Evolutionary conservation across 2,797 vertebrate genomes (phyloP).

Genomic region (Brachyrhaphis roseni): DNA sequence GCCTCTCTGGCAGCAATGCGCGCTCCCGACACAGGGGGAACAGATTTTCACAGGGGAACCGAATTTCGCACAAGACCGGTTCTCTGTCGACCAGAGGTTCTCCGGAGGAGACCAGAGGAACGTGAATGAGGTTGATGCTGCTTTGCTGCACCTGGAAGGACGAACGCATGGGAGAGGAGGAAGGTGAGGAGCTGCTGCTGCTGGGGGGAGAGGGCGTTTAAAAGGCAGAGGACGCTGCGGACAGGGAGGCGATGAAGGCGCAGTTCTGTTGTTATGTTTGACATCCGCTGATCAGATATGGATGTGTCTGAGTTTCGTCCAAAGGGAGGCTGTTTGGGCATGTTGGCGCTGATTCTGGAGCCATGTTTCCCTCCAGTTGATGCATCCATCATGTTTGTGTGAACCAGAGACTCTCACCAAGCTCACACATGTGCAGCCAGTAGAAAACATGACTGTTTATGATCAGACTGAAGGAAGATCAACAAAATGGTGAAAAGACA

Average conservation of each 20-base stretch:
- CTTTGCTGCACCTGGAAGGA: slow-evolving; percentile 97
- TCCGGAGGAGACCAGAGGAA: slow-evolving; percentile 67
- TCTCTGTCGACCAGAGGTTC: slow-evolving; percentile 66
- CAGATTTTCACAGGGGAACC: too few relatives aligned
- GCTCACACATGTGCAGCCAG: neutral
- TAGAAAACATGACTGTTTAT: neutral
- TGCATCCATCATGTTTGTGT: slow-evolving; percentile 39
- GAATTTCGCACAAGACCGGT: too few relatives aligned
- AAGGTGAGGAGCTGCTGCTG: slow-evolving; percentile 81
- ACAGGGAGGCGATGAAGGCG: neutral
- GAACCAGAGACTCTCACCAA: slow-evolving; percentile 15
- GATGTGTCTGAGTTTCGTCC: neutral
- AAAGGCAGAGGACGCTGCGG: slow-evolving; percentile 19
- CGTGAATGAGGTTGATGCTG: slow-evolving; percentile 97
- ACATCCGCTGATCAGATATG: neutral
- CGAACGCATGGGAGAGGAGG: slow-evolving; percentile 97
- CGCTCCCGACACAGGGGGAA: too few relatives aligned
- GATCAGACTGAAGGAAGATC: neutral
- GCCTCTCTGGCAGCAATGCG: too few relatives aligned
- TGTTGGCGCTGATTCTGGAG: slow-evolving; percentile 45
- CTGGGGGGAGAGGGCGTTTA: neutral
- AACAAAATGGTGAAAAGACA: neutral
- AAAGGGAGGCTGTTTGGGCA: slow-evolving; percentile 26
- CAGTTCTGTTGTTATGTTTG: neutral
- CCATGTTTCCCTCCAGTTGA: slow-evolving; percentile 50